Evolutionary conservation across 2,113 vertebrate genomes (phyloP).

Genomic region (Xiphorhynchus elegans): DNA sequence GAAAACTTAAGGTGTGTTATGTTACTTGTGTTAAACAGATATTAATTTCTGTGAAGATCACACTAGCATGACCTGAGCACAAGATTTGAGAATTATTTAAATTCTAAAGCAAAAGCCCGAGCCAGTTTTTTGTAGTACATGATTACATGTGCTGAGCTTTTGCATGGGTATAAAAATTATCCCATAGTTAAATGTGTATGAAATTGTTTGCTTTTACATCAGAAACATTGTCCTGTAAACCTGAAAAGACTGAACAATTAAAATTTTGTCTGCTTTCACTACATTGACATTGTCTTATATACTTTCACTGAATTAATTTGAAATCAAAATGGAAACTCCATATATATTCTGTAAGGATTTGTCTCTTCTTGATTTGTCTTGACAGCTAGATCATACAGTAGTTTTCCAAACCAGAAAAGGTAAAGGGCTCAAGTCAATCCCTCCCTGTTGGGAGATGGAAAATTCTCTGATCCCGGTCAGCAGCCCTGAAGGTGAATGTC

Average conservation of each 20-base stretch:
- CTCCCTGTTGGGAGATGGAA: neutral
- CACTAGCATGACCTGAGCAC: neutral
- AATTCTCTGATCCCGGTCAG: neutral
- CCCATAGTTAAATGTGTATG: neutral
- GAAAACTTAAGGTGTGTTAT: neutral
- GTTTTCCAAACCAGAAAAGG: neutral
- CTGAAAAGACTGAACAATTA: neutral
- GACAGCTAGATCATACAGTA: neutral
- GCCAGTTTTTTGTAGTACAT: neutral
- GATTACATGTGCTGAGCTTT: neutral
- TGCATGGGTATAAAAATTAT: neutral
- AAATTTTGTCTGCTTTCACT: neutral
- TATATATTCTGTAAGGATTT: neutral
- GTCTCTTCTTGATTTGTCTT: neutral
- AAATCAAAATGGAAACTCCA: neutral
- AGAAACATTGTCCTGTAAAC: neutral
- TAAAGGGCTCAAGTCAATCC: neutral
- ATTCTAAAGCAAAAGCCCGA: neutral
- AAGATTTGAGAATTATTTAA: neutral
- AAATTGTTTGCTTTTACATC: neutral
- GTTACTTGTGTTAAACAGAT: neutral
- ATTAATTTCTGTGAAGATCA: neutral
- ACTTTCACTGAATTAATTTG: neutral
- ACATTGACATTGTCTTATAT: neutral
- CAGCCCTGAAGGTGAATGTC: neutral